Evolutionary conservation across 2,113 vertebrate genomes (phyloP).

Genomic region (Apteryx mantelli): DNA sequence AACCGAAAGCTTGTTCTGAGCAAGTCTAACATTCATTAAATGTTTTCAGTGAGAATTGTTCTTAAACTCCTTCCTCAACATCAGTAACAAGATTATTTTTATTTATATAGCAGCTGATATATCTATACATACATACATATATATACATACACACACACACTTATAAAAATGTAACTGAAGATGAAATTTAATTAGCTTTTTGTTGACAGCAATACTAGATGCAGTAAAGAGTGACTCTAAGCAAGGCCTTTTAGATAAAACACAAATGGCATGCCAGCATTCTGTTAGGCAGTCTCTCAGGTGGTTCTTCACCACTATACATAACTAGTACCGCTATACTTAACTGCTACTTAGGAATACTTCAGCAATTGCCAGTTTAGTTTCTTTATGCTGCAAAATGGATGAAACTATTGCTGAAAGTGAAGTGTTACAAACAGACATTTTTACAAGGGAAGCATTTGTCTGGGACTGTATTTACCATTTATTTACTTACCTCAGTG

Average conservation of each 20-base stretch:
- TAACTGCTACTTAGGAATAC: not conserved
- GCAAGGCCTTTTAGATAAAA: not conserved
- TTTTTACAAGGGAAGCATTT: not conserved
- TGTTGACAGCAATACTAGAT: not conserved
- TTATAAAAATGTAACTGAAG: not conserved
- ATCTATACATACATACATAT: accelerated
- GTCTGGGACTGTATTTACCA: not conserved
- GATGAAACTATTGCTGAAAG: not conserved
- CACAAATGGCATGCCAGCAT: accelerated
- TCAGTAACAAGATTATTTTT: not conserved
- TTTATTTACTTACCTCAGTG: not conserved
- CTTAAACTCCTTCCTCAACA: not conserved
- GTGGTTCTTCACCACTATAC: not conserved
- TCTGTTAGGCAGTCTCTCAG: not conserved
- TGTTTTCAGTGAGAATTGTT: not conserved
- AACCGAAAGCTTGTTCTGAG: not conserved
- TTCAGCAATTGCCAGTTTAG: not conserved
- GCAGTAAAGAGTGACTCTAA: not conserved
- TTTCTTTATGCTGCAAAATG: conserved; percentile 51
- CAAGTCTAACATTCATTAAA: not conserved
- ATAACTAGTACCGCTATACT: not conserved
- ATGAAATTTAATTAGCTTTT: not conserved
- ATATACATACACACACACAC: no score
- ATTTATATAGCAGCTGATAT: not conserved
- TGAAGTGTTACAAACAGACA: not conserved